A percentile compares a stretch with the other conserved stretches of the same genome.
Conservation (phyloP, 2,888 invertebrate genomes). For the Hyles lineata region DNA sequence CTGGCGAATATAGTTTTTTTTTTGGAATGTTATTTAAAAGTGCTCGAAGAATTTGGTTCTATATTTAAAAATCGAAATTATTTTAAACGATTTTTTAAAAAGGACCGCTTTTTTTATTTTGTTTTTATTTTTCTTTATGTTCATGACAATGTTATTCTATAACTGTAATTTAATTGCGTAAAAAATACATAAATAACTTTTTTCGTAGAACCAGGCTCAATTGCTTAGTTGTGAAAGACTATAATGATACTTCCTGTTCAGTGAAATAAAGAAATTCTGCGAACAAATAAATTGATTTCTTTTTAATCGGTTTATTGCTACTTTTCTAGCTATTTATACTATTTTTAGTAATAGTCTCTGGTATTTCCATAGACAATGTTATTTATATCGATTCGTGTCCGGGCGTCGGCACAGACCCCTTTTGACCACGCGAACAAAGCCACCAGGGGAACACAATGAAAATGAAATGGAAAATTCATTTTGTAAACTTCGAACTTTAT, state of each 20-base stretch:
- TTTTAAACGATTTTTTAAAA: no score
- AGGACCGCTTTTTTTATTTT: no score
- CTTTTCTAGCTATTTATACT: not conserved
- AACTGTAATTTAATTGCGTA: no score
- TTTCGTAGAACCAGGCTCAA: not conserved
- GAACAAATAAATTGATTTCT: not conserved
- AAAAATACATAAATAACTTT: no score
- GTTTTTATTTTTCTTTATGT: no score
- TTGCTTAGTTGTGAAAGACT: not conserved
- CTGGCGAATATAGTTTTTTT: constrained; percentile 30
- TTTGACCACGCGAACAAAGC: constrained; percentile 23
- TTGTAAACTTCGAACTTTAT: not conserved
- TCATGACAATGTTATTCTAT: no score
- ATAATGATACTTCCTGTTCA: not conserved
- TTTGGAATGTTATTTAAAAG: not conserved
- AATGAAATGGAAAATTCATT: not conserved
- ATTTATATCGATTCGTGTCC: constrained; percentile 8
- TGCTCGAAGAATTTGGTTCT: no score
- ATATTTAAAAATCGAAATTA: no score
- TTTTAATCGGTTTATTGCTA: not conserved
- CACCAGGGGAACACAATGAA: not conserved
- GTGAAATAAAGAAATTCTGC: not conserved
- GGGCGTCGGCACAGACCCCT: constrained; percentile 20
- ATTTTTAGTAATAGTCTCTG: not conserved
- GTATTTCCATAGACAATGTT: not conserved